A percentile compares a stretch with the other conserved stretches of the same genome.
phyloP scores from a whole-genome alignment of 2,113 vertebrate genomes.

The Ranitomeya imitator region DNA sequence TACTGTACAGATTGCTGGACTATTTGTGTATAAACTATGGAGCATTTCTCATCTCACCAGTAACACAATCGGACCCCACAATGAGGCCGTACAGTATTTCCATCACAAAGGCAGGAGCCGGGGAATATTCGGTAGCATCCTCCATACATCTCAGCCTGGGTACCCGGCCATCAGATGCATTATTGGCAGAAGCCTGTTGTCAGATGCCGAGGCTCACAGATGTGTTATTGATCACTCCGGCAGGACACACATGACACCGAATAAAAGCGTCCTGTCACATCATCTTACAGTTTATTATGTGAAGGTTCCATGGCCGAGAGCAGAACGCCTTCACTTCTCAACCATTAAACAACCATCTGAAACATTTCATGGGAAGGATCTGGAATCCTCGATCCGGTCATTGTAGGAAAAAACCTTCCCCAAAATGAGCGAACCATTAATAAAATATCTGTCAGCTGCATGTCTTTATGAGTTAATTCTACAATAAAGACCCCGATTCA shows the following conservation, averaged over 20 bases:
- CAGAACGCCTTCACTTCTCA: constrained; percentile 92
- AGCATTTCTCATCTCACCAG: not conserved
- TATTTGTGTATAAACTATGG: not conserved
- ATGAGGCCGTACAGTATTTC: constrained; percentile 15
- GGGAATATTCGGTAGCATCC: constrained; percentile 65
- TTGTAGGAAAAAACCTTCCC: constrained; percentile 86
- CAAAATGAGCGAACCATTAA: constrained; percentile 92
- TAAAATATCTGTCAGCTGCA: constrained; percentile 90
- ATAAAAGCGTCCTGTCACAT: constrained; percentile 82
- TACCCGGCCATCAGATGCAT: constrained; percentile 67
- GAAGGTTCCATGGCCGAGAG: constrained; percentile 77
- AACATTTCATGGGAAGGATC: constrained; percentile 78
- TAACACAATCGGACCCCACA: not conserved
- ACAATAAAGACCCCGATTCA: constrained; percentile 85
- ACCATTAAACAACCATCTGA: constrained; percentile 77
- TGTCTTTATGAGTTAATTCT: constrained; percentile 77
- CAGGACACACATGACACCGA: constrained; percentile 80
- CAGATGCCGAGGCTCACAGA: constrained; percentile 69
- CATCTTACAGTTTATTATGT: constrained; percentile 81
- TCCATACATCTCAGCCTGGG: constrained; percentile 68
- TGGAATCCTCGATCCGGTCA: constrained; percentile 77
- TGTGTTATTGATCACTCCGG: constrained; percentile 72
- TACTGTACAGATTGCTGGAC: not conserved
- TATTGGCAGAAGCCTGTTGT: constrained; percentile 72
- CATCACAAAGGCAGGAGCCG: constrained; percentile 52